Evolutionary conservation across 2,888 invertebrate genomes (phyloP).

Genomic region (Eupithecia subfuscata): DNA sequence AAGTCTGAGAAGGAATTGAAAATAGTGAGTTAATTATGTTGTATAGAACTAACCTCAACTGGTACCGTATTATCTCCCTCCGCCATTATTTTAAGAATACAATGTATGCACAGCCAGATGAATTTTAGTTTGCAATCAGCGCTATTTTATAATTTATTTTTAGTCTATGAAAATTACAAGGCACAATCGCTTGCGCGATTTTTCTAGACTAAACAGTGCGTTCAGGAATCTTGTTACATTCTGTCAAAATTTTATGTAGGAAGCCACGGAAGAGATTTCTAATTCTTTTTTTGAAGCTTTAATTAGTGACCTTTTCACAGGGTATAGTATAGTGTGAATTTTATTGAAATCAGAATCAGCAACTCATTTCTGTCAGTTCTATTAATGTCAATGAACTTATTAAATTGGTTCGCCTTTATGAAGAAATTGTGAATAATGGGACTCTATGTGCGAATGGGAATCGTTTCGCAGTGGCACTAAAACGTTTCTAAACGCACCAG

Average conservation of each 20-base stretch:
- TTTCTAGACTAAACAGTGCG: constrained; percentile 9
- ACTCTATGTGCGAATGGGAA: neutral
- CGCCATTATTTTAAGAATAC: constrained; percentile 24
- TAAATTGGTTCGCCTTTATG: neutral
- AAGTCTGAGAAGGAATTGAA: neutral
- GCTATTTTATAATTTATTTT: constrained; percentile 1
- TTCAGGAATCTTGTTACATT: neutral
- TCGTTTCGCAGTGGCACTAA: neutral
- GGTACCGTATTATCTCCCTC: constrained; percentile 28
- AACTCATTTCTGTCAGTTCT: neutral
- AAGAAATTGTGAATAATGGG: neutral
- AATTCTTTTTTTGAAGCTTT: no score
- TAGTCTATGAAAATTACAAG: neutral
- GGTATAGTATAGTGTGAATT: neutral
- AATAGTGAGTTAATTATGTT: neutral
- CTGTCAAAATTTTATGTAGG: neutral
- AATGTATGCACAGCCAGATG: neutral
- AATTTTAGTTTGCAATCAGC: neutral
- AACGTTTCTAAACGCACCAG: neutral
- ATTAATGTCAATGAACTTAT: no score
- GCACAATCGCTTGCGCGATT: neutral
- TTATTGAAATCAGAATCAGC: neutral
- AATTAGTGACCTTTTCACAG: neutral
- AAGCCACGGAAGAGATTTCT: neutral
- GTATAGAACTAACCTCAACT: constrained; percentile 26